A percentile compares a stretch with the other conserved stretches of the same genome.
Conservation (phyloP, 2,797 vertebrate species). For the Falco naumanni region DNA sequence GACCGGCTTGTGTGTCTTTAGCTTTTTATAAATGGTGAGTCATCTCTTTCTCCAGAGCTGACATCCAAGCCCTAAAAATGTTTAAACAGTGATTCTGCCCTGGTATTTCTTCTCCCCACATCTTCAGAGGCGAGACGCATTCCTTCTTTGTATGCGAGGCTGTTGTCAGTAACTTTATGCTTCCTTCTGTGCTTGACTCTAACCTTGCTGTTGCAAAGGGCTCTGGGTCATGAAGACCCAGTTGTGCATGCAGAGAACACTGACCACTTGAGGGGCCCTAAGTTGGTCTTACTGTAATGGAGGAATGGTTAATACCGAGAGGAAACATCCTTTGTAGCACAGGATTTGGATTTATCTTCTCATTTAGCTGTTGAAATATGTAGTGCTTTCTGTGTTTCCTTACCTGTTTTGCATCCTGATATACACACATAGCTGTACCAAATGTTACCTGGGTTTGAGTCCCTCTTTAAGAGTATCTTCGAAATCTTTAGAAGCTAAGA, state of each 20-base stretch:
- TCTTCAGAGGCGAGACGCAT: neutral
- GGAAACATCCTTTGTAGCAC: neutral
- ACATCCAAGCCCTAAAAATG: neutral
- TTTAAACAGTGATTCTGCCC: slow-evolving; percentile 1
- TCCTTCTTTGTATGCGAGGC: neutral
- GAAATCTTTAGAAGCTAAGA: neutral
- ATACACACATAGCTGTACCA: neutral
- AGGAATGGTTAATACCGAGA: neutral
- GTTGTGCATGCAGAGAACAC: neutral
- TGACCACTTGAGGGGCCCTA: neutral
- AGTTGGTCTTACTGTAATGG: neutral
- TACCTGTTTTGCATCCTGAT: neutral
- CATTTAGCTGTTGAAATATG: neutral
- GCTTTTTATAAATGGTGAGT: neutral
- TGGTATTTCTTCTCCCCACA: neutral
- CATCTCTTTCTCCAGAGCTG: neutral
- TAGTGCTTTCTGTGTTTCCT: neutral
- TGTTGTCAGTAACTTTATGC: slow-evolving; percentile 20
- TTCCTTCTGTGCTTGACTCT: neutral
- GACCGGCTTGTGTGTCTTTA: neutral
- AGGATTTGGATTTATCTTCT: neutral
- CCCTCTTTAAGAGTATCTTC: neutral
- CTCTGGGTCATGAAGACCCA: neutral
- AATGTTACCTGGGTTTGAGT: neutral
- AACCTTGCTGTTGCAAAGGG: neutral